Evolutionary conservation across 92 coral and sea anemone genomes (phyloP), one percentile per base, ranked within the genome.

Genomic region (Zoanthus sansibaricus): DNA sequence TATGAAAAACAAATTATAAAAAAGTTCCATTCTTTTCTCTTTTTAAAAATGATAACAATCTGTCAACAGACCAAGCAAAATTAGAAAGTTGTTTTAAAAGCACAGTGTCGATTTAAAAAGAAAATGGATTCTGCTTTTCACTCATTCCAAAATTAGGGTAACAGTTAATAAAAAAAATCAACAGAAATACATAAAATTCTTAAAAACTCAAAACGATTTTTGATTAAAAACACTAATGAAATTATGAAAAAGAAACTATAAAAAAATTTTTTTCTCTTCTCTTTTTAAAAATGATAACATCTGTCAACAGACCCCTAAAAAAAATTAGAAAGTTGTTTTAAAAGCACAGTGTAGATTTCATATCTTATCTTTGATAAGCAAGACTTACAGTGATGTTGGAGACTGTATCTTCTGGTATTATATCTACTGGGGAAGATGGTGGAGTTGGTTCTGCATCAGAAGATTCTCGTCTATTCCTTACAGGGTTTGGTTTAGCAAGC

Each of bases 371-470:
- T 4, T 33, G 51, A 13, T 21, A 49, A 10, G 18, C 15, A 10
- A 76, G 14, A 87, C 98, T 93, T 92, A 97, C 99, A 78, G 99
- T 97, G 25, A 97, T 97, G 74, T 93, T 97, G 82, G 99, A 95
- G 79, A 91, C 93, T 31, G 88, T 91, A 54, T 97, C 94, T 30
- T 97, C 98, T 58, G 96, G 96, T 67, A 64, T 71, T 71, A 90
- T 87, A 79, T 90, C 94, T 18, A 88, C 87, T 33, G 99, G 99
- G 13, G 99, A 97, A 10, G 93, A 92, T 15, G 99, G 99, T 62
- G 99, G 99, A 5, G 99, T 92, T 16, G 97, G 99, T 79, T 97
- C 99, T 44, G 94, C 96, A 64, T 97, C 99, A 72, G 98, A 95
- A 6, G 96, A 94, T 45, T 97, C 99, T 49, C 94, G 89, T 61